Evolutionary conservation across 1,140 invertebrate genomes (phyloP).

Genomic region (Gyrodactylus bullatarudis): DNA sequence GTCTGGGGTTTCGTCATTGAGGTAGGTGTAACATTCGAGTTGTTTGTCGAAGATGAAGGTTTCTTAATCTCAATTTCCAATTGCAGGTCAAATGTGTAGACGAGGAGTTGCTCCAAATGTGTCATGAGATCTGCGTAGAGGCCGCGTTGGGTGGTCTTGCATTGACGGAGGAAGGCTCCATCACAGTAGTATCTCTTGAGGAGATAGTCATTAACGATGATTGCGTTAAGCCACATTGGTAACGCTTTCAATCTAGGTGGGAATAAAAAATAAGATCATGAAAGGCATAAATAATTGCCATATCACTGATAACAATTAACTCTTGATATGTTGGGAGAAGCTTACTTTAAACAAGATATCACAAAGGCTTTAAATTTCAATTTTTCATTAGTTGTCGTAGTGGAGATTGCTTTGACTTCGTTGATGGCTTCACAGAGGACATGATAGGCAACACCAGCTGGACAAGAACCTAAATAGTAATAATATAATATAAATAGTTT

Average conservation of each 20-base stretch:
- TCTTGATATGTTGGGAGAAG: too few relatives aligned
- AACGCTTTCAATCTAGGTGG: background rate
- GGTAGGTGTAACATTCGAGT: too few relatives aligned
- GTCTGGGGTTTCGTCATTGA: too few relatives aligned
- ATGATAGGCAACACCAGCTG: background rate
- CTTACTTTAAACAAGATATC: background rate
- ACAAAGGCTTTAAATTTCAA: background rate
- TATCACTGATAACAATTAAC: too few relatives aligned
- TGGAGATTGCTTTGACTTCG: background rate
- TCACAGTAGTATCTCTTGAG: background rate
- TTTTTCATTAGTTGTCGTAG: background rate
- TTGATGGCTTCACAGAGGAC: background rate
- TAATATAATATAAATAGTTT: too few relatives aligned
- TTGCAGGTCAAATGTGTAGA: background rate
- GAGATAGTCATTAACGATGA: background rate
- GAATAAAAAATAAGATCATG: background rate
- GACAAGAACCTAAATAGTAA: background rate
- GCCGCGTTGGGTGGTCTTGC: background rate
- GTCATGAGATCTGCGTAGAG: constrained; percentile 1
- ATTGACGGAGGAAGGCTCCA: background rate
- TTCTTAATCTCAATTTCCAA: background rate
- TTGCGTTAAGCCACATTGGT: constrained; percentile 1
- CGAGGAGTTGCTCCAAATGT: background rate
- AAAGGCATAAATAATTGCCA: too few relatives aligned
- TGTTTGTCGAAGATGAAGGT: background rate